Evolutionary conservation across 2,797 vertebrate species (phyloP).

Genomic region (Pyrocephalus nanus): DNA sequence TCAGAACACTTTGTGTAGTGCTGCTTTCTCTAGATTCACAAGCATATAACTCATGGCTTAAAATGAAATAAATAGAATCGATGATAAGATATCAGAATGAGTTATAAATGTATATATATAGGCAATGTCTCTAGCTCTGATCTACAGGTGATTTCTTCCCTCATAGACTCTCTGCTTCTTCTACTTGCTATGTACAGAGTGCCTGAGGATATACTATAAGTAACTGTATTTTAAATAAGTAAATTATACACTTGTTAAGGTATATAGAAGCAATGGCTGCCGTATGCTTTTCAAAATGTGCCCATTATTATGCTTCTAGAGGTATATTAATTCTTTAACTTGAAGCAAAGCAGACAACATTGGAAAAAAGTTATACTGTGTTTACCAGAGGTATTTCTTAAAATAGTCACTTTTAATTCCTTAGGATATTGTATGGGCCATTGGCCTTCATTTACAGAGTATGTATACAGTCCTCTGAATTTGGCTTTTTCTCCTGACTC

Average conservation of each 20-base stretch:
- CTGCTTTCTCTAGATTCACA: slow-evolving; percentile 11
- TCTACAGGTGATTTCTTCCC: neutral
- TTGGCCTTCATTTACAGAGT: neutral
- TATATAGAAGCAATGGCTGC: neutral
- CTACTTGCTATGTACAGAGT: neutral
- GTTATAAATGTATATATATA: neutral
- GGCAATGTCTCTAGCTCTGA: neutral
- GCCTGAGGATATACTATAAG: neutral
- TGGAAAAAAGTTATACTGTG: neutral
- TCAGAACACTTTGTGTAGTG: neutral
- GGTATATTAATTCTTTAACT: neutral
- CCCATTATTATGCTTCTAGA: neutral
- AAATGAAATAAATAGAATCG: neutral
- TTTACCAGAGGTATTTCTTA: neutral
- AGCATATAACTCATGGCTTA: neutral
- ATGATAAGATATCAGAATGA: neutral
- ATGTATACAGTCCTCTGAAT: neutral
- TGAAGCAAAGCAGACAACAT: neutral
- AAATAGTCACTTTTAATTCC: neutral
- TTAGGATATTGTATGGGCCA: neutral
- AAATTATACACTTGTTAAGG: neutral
- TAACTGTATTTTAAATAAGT: neutral
- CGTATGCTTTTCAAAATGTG: neutral
- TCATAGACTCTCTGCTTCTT: neutral
- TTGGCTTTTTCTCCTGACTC: neutral